Percentiles rank a stretch among this genome's conserved stretches.
These are phyloP conservation scores for Mellivora capensis DNA, from an alignment of 2,113 vertebrate species.

Conservation along the genomic window DNA sequence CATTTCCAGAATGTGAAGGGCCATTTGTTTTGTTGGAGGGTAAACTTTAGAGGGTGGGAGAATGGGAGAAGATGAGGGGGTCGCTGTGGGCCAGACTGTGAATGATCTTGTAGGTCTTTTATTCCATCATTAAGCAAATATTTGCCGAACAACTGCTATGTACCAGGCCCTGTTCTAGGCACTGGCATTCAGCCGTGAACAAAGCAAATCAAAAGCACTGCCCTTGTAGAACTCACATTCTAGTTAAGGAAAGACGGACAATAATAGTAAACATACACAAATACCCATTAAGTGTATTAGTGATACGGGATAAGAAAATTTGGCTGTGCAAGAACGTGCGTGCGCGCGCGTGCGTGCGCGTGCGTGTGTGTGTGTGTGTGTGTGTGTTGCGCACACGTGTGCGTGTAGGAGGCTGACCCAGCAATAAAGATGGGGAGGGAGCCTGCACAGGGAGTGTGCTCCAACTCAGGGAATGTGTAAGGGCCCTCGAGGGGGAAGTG, in stretches of 20 bases:
- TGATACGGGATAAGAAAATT: background rate
- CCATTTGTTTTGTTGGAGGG: background rate
- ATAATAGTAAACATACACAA: background rate
- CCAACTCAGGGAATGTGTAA: fast-evolving
- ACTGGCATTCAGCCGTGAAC: background rate
- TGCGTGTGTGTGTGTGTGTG: background rate
- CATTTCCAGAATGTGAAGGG: background rate
- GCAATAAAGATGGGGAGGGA: background rate
- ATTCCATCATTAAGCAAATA: background rate
- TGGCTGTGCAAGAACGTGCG: background rate
- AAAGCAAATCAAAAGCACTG: background rate
- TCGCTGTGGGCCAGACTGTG: background rate
- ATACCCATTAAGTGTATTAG: background rate
- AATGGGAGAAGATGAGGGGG: background rate
- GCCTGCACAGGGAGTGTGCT: background rate
- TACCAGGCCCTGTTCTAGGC: background rate
- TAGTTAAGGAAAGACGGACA: background rate
- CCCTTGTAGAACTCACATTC: background rate
- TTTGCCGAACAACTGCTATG: background rate
- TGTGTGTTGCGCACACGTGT: fast-evolving
- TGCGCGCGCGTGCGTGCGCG: background rate
- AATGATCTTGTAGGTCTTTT: background rate
- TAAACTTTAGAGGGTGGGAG: background rate
- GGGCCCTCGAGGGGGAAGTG: background rate
- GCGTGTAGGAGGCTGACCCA: background rate